Evolutionary conservation across 2,113 vertebrate species (phyloP), one percentile per base, ranked within the genome.

Genomic region (Oceanites oceanicus): DNA sequence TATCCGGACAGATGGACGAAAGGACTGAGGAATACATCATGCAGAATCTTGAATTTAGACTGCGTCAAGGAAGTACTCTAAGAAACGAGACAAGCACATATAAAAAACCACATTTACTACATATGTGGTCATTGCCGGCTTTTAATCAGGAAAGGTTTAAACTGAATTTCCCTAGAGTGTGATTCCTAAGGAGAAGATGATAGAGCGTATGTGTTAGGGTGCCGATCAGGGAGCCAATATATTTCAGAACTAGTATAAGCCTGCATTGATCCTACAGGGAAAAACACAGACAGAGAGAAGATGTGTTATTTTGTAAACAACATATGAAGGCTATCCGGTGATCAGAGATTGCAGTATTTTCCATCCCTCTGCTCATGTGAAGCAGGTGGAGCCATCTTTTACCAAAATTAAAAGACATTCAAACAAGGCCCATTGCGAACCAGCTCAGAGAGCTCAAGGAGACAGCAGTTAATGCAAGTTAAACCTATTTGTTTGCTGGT

Each of bases 1-100:
- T 96, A 59, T 90, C 91, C 7, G 93, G 92, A 94, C 92, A 96
- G 91, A 95, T 88, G 94, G 95, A 97, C 95, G 11, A 95, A 95
- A 95, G 94, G 96, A 97, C 90, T 42, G 87, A 95, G 82, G 83
- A 94, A 92, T 86, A 85, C 87, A 93, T 96, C 91, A 90, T 77
- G 91, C 91, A 97, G 85, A 95, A 96, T 82, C 95, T 63, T 47
- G 80, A 92, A 92, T 92, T 95, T 70, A 44, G 77, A 42, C 92
- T 47, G 72, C 0, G 11, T 40, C 68, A 95, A 93, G 88, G 82
- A 83, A 97, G 86, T 40, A 67, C 53, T 74, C 74, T 72, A 84
- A 94, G 83, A 86, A 95, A 95, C 49, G 75, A 96, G 71, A 86
- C 62, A 56, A 82, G 85, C 77, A 50, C 78, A 58, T 11, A 91